phyloP scores from a whole-genome alignment of 1,140 invertebrate genomes.

The Venturia canescens region DNA sequence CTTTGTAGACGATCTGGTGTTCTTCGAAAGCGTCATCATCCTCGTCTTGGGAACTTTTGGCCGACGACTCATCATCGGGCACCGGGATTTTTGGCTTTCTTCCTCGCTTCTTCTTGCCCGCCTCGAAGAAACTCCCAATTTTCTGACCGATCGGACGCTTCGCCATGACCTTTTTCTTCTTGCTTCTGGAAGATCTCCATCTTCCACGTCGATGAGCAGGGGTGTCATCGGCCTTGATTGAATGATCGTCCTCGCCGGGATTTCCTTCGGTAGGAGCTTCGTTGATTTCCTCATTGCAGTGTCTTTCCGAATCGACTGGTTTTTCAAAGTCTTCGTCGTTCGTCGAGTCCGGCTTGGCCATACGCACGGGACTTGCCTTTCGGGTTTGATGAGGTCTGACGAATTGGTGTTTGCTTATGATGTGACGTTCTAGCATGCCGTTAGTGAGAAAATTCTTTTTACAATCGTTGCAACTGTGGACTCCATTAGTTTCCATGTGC shows the following conservation, averaged over 20 bases:
- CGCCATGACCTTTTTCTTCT: background rate
- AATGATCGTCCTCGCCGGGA: background rate
- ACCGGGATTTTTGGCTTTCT: background rate
- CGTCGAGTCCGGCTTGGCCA: background rate
- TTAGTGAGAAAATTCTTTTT: conserved; percentile 58
- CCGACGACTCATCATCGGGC: background rate
- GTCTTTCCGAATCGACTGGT: background rate
- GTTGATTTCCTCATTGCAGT: too few relatives aligned
- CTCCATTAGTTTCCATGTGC: conserved; percentile 54
- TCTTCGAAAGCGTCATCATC: background rate
- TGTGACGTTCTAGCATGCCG: conserved; percentile 58
- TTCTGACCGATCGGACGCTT: background rate
- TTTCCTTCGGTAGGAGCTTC: background rate
- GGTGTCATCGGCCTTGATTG: background rate
- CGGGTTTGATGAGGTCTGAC: background rate
- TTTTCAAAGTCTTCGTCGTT: background rate
- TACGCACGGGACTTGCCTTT: background rate
- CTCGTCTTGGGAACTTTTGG: background rate
- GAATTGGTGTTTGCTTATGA: conserved; percentile 12
- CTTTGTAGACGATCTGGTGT: background rate
- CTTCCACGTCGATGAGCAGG: background rate
- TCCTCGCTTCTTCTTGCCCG: background rate
- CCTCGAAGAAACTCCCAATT: background rate
- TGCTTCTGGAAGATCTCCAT: background rate
- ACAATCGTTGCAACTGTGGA: conserved; percentile 49